Evolutionary conservation across 2,113 vertebrate genomes (phyloP).

Genomic region (Corynorhinus townsendii): DNA sequence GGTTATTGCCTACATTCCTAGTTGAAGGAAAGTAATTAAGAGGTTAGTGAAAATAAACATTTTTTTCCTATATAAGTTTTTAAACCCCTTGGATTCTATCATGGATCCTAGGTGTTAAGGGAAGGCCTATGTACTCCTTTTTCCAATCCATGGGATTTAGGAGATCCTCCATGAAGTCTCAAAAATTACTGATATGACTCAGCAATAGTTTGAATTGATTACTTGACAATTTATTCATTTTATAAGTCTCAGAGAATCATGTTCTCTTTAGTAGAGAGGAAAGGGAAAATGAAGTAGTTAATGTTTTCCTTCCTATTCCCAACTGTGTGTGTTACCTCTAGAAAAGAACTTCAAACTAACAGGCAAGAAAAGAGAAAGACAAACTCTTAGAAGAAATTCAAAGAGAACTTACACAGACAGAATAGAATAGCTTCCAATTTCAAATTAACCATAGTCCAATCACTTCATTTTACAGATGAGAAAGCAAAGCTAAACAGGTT

Average conservation of each 20-base stretch:
- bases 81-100: not conserved
- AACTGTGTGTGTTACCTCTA: not conserved
- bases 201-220: not conserved
- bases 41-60: not conserved
- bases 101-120: not conserved
- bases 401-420: not conserved
- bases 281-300: not conserved
- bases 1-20: not conserved
- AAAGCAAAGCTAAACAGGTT: not conserved
- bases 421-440: not conserved
- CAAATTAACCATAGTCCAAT: not conserved
- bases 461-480: not conserved
- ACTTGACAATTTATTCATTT: not conserved
- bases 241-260: not conserved
- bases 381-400: not conserved
- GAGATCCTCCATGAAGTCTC: not conserved
- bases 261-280: not conserved
- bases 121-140: not conserved
- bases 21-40: not conserved
- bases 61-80: not conserved
- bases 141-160: not conserved
- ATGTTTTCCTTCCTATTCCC: not conserved
- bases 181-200: not conserved
- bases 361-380: not conserved
- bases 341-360: not conserved